A percentile compares a stretch with the other conserved stretches of the same genome.
These are phyloP conservation scores for Zhengitettix transpicula DNA, from an alignment of 2,888 invertebrate genomes.

Conservation along the genomic window DNA sequence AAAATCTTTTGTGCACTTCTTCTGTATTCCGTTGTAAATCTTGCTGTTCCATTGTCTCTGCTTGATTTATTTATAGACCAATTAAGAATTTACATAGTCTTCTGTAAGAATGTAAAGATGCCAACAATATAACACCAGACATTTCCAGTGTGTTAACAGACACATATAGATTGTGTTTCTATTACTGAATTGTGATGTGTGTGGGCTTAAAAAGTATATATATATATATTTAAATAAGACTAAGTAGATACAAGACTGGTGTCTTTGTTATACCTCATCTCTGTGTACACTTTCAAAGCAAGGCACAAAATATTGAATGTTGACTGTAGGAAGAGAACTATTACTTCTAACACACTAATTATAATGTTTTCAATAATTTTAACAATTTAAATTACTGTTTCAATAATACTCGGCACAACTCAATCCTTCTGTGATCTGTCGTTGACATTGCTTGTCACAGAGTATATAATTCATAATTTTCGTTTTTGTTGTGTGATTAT, in stretches of 20 bases:
- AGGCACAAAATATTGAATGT: slow-evolving; percentile 8
- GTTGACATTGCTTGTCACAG: too few relatives aligned
- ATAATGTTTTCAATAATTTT: neutral
- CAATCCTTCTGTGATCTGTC: neutral
- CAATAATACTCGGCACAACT: too few relatives aligned
- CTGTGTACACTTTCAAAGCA: slow-evolving; percentile 4
- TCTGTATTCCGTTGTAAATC: neutral
- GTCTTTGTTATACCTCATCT: slow-evolving; percentile 6
- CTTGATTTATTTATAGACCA: neutral
- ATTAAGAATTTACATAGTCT: slow-evolving; percentile 1
- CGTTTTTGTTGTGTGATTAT: too few relatives aligned
- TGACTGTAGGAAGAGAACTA: slow-evolving; percentile 3
- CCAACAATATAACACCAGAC: slow-evolving; percentile 6
- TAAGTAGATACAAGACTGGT: neutral
- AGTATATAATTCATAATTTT: too few relatives aligned
- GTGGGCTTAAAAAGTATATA: neutral
- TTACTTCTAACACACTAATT: neutral
- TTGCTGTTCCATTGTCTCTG: slow-evolving; percentile 3
- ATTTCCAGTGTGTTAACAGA: slow-evolving; percentile 3
- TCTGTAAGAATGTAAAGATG: neutral
- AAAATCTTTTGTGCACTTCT: neutral
- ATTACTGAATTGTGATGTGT: slow-evolving; percentile 3
- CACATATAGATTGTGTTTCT: slow-evolving; percentile 3
- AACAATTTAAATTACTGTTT: too few relatives aligned
- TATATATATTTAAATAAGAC: neutral